phyloP scores from a whole-genome alignment of 2,888 invertebrate genomes.

The Nebria brevicollis region DNA sequence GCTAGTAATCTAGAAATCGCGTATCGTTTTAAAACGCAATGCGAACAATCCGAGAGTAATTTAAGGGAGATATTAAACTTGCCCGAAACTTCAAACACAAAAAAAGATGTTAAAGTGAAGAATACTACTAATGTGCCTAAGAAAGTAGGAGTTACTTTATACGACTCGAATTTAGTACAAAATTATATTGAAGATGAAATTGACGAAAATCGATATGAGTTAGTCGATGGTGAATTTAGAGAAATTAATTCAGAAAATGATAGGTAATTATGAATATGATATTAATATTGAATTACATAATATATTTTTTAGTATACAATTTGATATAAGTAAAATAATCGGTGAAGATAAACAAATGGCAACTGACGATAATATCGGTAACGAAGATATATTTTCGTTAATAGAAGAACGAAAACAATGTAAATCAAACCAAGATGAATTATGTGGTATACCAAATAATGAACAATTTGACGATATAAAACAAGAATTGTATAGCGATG shows the following conservation, averaged over 20 bases:
- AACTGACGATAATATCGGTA: constrained; percentile 14
- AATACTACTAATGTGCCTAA: not conserved
- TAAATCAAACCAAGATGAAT: not conserved
- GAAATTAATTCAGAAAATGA: not conserved
- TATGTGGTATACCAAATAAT: not conserved
- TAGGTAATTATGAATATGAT: not conserved
- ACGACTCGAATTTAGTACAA: constrained; percentile 13
- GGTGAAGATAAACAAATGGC: constrained; percentile 27
- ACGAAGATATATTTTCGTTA: constrained; percentile 11
- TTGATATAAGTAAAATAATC: constrained; percentile 25
- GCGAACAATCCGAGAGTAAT: constrained; percentile 50
- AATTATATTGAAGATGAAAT: constrained; percentile 24
- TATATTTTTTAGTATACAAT: constrained; percentile 19
- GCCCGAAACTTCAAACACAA: not conserved
- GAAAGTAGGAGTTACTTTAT: constrained; percentile 17
- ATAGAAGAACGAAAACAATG: constrained; percentile 25
- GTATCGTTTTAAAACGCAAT: constrained; percentile 52
- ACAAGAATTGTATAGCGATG: constrained; percentile 31
- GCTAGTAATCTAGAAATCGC: constrained; percentile 49
- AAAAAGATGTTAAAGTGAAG: not conserved
- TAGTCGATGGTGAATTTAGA: not conserved
- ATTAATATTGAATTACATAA: not conserved
- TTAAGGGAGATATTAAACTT: constrained; percentile 48
- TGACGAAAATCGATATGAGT: not conserved
- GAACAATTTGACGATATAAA: constrained; percentile 11